Percentiles rank a stretch among this genome's conserved stretches.
phyloP scores from a whole-genome alignment of 2,113 vertebrate genomes.

The Cranoglanis bouderius region DNA sequence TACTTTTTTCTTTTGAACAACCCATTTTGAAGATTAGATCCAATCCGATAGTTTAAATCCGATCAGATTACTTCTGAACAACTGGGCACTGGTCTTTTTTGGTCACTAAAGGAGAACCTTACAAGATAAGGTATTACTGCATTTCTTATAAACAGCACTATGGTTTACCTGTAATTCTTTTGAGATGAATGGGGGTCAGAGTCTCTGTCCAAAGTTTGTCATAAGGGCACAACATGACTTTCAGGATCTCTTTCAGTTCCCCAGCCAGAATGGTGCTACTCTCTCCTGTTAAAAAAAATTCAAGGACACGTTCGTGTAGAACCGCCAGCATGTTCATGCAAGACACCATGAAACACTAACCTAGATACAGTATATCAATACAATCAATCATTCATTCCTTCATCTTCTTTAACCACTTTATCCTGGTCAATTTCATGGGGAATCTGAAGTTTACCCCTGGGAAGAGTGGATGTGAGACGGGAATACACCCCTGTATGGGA shows the following conservation, averaged over 20 bases:
- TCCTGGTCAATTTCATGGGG: too few species aligned
- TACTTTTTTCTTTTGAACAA: too few species aligned
- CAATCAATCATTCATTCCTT: background rate
- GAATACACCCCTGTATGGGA: background rate
- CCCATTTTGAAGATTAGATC: too few species aligned
- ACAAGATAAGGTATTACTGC: background rate
- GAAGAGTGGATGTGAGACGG: background rate
- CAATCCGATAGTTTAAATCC: too few species aligned
- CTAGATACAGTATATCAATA: background rate
- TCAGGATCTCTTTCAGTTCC: conserved; percentile 67
- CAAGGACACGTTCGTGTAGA: background rate
- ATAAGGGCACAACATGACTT: conserved; percentile 62
- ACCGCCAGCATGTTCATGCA: background rate
- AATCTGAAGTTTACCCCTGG: too few species aligned
- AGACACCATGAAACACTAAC: background rate
- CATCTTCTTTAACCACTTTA: background rate
- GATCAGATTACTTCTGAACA: too few species aligned
- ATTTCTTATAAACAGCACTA: background rate
- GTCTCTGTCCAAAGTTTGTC: conserved; percentile 59
- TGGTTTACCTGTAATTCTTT: conserved; percentile 68
- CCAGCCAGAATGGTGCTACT: conserved; percentile 60
- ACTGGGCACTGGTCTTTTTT: too few species aligned
- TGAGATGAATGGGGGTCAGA: conserved; percentile 59
- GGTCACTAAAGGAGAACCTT: background rate
- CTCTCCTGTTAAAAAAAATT: background rate